These are phyloP conservation scores for Incurvaria masculella DNA, from an alignment of 2,888 invertebrate species.

Conservation along the genomic window DNA sequence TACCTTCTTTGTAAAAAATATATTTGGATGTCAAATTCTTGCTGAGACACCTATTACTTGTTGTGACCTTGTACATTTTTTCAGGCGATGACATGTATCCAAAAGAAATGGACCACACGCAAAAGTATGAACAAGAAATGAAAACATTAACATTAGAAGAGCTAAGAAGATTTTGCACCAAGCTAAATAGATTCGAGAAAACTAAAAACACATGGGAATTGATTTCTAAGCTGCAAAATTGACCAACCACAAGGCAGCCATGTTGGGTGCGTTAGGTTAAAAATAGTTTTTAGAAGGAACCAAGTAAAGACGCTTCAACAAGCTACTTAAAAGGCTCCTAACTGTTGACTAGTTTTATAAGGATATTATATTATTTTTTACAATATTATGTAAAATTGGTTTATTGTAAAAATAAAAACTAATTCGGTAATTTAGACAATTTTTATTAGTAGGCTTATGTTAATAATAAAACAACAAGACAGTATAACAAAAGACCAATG, in stretches of 20 bases:
- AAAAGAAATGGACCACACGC: constrained; percentile 33
- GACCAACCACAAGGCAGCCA: neutral
- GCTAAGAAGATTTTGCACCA: constrained; percentile 26
- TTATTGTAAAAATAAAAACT: too few species aligned
- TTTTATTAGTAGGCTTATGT: too few species aligned
- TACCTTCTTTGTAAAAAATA: too few species aligned
- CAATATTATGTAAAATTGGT: too few species aligned
- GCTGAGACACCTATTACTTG: too few species aligned
- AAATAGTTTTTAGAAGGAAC: constrained; percentile 35
- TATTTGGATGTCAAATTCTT: too few species aligned
- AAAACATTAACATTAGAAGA: constrained; percentile 35
- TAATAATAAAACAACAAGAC: too few species aligned
- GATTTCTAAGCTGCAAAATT: constrained; percentile 22
- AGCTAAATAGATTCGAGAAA: constrained; percentile 33
- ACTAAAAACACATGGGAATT: constrained; percentile 19
- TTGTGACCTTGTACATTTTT: too few species aligned
- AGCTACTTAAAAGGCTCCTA: constrained; percentile 44
- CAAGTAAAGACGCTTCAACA: constrained; percentile 29
- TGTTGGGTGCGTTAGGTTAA: constrained; percentile 27
- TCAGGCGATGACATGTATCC: constrained; percentile 54
- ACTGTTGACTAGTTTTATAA: neutral
- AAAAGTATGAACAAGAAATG: constrained; percentile 21
- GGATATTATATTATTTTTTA: constrained; percentile 8
- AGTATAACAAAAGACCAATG: too few species aligned
- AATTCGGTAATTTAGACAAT: too few species aligned